Evolutionary conservation across 2,113 vertebrate genomes (phyloP), one percentile per base, ranked within the genome.

Genomic region (Sminthopsis crassicaudata): DNA sequence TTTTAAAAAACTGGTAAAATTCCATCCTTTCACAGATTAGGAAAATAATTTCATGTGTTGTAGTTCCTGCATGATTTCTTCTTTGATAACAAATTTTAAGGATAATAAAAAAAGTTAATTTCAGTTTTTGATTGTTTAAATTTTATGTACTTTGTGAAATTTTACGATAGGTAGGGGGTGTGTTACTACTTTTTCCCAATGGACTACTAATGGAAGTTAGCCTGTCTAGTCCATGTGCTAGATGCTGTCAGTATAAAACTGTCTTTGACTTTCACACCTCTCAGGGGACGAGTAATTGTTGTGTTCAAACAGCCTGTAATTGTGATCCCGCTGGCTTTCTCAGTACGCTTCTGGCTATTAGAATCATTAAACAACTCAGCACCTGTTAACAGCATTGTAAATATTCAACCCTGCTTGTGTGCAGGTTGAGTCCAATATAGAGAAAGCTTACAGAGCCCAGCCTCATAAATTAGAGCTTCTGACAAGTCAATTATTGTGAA

Each of bases 341-440:
- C 98, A 99, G 99, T 99, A 98, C 98, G 99, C 99, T 99, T 98
- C 97, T 98, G 98, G 99, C 99, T 99, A 99, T 99, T 99, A 99
- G 99, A 99, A 98, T 99, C 99, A 99, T 99, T 99, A 99, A 99
- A 99, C 99, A 99, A 99, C 99, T 99, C 98, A 98, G 99, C 99
- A 99, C 99, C 99, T 99, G 99, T 99, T 99, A 99, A 99, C 99
- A 99, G 99, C 99, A 99, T 99, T 99, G 99, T 99, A 99, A 99
- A 99, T 99, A 99, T 99, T 99, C 99, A 99, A 99, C 99, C 99
- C 98, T 98, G 99, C 98, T 98, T 98, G 98, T 98, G 99, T 98
- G 98, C 99, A 99, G 98, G 98, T 99, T 99, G 98, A 98, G 99
- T 98, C 99, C 99, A 98, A 99, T 98, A 99, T 98, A 99, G 98